Conservation (phyloP, 1,140 invertebrate species). For the Copidosoma floridanum region DNA sequence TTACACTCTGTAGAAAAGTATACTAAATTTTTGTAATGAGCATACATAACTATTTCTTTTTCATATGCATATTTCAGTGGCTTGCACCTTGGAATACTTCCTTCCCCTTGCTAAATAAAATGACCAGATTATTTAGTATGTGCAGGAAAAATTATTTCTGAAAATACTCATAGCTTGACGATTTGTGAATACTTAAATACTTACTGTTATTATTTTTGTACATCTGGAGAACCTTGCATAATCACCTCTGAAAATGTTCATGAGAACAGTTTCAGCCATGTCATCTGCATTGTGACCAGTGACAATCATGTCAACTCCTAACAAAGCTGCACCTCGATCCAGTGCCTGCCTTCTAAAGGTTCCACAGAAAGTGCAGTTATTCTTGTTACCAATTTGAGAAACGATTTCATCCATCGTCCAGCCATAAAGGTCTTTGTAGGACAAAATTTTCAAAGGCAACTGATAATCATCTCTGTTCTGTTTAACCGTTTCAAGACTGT, state of each 20-base stretch:
- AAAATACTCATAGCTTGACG: background rate
- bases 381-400: constrained; percentile 89
- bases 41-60: constrained; percentile 99
- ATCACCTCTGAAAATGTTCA: constrained; percentile 97
- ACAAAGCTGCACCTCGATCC: constrained; percentile 84
- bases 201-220: constrained; percentile 84
- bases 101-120: constrained; percentile 70
- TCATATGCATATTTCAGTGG: constrained; percentile 99
- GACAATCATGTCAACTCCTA: constrained; percentile 90
- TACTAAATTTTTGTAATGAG: constrained; percentile 94
- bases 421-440: constrained; percentile 97
- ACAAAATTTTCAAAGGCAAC: constrained; percentile 93
- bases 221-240: constrained; percentile 90
- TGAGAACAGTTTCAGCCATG: constrained; percentile 96
- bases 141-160: background rate
- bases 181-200: too few relatives aligned
- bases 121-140: background rate
- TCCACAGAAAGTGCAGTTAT: constrained; percentile 99
- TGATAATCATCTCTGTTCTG: constrained; percentile 91
- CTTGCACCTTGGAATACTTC: constrained; percentile 89
- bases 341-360: constrained; percentile 95
- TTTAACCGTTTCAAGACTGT: constrained; percentile 96
- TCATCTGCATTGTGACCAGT: constrained; percentile 99
- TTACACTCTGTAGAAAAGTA: constrained; percentile 99
- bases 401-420: constrained; percentile 99